Evolutionary conservation across 2,888 invertebrate species (phyloP), one percentile per base, ranked within the genome.

Genomic region (Nephrotoma appendiculata): DNA sequence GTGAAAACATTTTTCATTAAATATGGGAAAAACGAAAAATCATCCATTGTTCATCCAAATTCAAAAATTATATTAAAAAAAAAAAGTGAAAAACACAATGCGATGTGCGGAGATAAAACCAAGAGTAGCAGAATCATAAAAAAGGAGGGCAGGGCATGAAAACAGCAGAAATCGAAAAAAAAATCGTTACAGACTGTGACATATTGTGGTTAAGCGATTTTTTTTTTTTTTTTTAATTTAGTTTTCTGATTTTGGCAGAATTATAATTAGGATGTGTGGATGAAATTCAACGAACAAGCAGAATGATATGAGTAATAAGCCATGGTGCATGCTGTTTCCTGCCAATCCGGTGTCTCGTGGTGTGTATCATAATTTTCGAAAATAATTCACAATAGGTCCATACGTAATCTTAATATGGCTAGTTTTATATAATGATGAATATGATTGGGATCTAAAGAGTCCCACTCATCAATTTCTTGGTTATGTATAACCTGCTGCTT

Each of bases 181-280:
- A 71, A 57, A 71, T 71, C 71, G 71, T 71, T 71, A 84, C 84
- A 84, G 84, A 15, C 43, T 84, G 84, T 43, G 84, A 84, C 84
- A 84, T 15, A 84, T 43, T 84, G 84, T 42, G 84, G 84, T 84
- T 84, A 84, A 84, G 84, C 42, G 43, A 84, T 84, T 84, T 43
- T 83, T 84, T 42, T 84, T 43, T n/a, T n/a, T n/a, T n/a, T n/a
- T n/a, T 43, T 43, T 42, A 84, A 84, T 42, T 84, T 84, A 41
- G 43, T 84, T 84, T 84, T 84, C 84, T 84, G 84, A 84, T 84
- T 84, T 84, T 84, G 84, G 41, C 84, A 84, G 84, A 84, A 84
- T 84, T 84, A 6, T 84, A 84, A 42, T 84, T 84, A 84, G 71
- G 19, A 71, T 71, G 71, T 71, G 19, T 71, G 71, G 31, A 71